Evolutionary conservation across 2,113 vertebrate species (phyloP).

Genomic region (Xiphias gladius): DNA sequence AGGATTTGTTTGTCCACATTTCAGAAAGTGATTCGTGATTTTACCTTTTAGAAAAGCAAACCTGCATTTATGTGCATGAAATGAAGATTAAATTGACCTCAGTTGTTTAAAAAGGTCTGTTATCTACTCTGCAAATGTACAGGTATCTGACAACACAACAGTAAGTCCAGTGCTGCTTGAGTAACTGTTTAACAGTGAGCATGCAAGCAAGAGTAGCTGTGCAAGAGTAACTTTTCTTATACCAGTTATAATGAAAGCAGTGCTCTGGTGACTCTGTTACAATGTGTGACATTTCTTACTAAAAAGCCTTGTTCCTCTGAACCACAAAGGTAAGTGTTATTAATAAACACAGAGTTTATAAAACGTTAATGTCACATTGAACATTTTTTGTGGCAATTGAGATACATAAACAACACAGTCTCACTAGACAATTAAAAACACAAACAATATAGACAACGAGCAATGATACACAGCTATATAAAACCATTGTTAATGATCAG

Average conservation of each 20-base stretch:
- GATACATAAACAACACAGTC: neutral
- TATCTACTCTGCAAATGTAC: neutral
- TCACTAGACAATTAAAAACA: neutral
- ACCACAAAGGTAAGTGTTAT: neutral
- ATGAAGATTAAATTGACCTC: neutral
- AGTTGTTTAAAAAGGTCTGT: neutral
- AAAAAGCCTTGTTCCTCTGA: neutral
- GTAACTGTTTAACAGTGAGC: too few relatives aligned
- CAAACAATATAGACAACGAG: neutral
- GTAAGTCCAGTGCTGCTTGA: neutral
- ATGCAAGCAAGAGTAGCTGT: neutral
- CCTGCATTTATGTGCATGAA: neutral
- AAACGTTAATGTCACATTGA: neutral
- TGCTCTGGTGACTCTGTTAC: neutral
- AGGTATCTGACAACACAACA: neutral
- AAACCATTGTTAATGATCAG: neutral
- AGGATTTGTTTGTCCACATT: neutral
- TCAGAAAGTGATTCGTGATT: neutral
- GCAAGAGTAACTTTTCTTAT: neutral
- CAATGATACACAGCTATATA: neutral
- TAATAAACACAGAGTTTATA: neutral
- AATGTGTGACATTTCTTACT: neutral
- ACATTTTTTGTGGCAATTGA: neutral
- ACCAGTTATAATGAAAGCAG: neutral
- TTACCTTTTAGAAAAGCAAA: neutral